These are phyloP conservation scores for Girardinus metallicus DNA, from an alignment of 2,797 vertebrate genomes.

Conservation along the genomic window DNA sequence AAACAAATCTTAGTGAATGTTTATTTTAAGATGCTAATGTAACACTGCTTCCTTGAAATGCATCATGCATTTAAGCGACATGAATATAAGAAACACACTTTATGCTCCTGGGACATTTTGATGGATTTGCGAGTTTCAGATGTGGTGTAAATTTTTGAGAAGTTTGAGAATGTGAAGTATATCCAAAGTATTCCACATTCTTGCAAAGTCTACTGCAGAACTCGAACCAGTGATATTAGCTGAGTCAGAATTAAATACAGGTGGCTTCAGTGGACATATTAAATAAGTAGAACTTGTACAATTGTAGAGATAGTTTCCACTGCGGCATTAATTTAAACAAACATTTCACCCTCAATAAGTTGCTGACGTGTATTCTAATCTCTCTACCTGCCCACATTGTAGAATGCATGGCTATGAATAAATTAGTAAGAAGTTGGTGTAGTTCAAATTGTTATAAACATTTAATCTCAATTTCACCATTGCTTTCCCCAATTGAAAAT, in stretches of 20 bases:
- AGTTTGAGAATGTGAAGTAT: background rate
- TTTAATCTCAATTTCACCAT: slow-evolving; percentile 12
- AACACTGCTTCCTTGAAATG: background rate
- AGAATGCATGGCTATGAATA: slow-evolving; percentile 17
- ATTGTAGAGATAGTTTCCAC: background rate
- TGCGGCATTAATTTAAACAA: background rate
- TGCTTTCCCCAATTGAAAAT: background rate
- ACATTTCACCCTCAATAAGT: background rate
- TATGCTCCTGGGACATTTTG: background rate
- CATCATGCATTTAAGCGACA: background rate
- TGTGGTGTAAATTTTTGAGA: slow-evolving; percentile 4
- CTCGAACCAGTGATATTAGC: background rate
- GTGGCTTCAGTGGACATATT: background rate
- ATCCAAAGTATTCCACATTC: slow-evolving; percentile 16
- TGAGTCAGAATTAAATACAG: background rate
- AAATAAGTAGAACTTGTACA: background rate
- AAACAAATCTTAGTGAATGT: background rate
- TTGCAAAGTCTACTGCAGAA: background rate
- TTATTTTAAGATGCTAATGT: slow-evolving; percentile 1
- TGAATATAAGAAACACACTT: background rate
- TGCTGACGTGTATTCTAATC: slow-evolving; percentile 9
- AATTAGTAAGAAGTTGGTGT: background rate
- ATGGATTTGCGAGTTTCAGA: background rate
- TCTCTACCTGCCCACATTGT: slow-evolving; percentile 6
- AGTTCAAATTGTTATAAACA: slow-evolving; percentile 4